Evolutionary conservation across 2,888 invertebrate species (phyloP), one percentile per base, ranked within the genome.

Genomic region (Dasysyrphus albostriatus): DNA sequence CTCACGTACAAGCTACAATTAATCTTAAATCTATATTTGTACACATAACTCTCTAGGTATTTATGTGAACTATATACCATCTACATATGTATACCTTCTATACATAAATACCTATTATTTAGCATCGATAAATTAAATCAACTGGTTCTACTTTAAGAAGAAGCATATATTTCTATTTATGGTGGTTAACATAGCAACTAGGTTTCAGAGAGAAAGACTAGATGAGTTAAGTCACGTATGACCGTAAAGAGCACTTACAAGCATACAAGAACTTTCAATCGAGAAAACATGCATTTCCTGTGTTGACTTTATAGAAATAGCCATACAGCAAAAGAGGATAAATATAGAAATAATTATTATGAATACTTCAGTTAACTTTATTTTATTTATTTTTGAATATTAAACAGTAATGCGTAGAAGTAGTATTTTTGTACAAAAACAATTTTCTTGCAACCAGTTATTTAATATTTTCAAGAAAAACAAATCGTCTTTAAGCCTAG

Each of bases 211-310:
- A 69, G 24, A n/a, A 7, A 24, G 24, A 51, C 67, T 51, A 69
- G 34, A 24, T 69, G 51, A 51, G 34, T 19, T 37, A 51, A 69
- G 67, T 69, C 67, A 69, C 67, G 67, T 69, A 69, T 49, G 24
- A 34, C 7, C 47, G 16, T 16, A 12, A 6, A 34, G 9, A 5
- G 32, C n/a, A 14, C 3, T 32, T 16, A 32, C 16, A 5, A 32
- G 24, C 3, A 24, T 24, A 24, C 24, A 24, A 24, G 24, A 29
- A 42, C 61, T 49, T 34, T 65, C 12, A 49, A 65, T 49, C 16
- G 9, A 29, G 47, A 29, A 63, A n/a, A 4, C 42, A 44, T 47
- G 61, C 44, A 63, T 63, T 42, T 42, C 29, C 63, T 32, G 32
- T 24, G 8, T 63, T 44, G n/a, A 63, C n/a, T 63, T 63, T 24